Base-by-base conservation (phyloP, 2,888 invertebrate genomes). In the Morpho helenor region DNA sequence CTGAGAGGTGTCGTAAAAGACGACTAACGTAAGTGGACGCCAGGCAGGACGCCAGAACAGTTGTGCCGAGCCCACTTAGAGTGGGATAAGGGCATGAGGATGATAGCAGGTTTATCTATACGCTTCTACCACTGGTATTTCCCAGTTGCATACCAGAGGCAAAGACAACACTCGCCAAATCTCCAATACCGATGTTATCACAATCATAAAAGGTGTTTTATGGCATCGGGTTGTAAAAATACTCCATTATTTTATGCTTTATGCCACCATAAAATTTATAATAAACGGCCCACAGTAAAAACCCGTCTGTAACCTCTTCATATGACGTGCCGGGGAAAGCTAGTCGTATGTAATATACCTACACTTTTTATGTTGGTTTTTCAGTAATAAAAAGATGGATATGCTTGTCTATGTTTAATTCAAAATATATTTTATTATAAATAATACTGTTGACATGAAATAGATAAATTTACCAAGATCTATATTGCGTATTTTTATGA, bases 201-300 rank as follows among this genome's bases (percentile, higher is more conserved):
- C 77, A 72, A 63, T 72, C 80, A 76, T 84, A 84, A 88, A 87
- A 83, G 82, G 85, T 84, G 84, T 86, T 88, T 87, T 87, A 87
- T 79, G 75, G 79, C 77, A 80, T 77, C 78, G 77, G 77, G 81
- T 77, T 83, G 77, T 87, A 88, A 87, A 87, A 87, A 82, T 81
- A 71, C 76, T 77, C 79, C 81, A 83, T 88, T 86, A 88, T 84
- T 84, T 77, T 82, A 86, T 81, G 76, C 79, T 86, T 88, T 87
- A 87, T 85, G 77, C 72, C 69, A 71, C 70, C 80, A 82, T 89
- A 89, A 89, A 87, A 75, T 86, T 87, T 85, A 86, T 88, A 87
- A 87, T 87, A 87, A 87, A 87, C 84, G 71, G 83, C 75, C 75
- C 74, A 64, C 76, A 76, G 75, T 87, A 86, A 86, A 86, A 84